These are phyloP conservation scores for Drosophila busckii DNA, from an alignment of 1,140 invertebrate species.

Conservation along the genomic window DNA sequence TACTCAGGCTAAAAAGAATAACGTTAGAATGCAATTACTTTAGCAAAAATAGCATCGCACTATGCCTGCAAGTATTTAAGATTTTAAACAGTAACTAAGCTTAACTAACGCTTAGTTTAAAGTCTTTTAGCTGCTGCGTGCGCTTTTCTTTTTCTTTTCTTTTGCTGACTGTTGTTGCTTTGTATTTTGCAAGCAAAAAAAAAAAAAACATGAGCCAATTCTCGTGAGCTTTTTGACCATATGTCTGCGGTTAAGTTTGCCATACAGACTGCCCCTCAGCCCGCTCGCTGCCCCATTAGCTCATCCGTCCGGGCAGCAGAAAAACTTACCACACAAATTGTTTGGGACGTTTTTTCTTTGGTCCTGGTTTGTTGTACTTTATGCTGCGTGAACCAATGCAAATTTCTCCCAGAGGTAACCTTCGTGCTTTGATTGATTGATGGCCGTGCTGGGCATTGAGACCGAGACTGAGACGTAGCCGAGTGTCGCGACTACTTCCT, in stretches of 20 bases:
- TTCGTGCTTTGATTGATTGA: slow-evolving; percentile 75
- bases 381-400: slow-evolving; percentile 67
- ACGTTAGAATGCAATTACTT: no score
- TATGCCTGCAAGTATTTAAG: no score
- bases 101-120: no score
- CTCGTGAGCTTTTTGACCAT: slow-evolving; percentile 67
- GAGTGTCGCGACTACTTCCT: slow-evolving; percentile 40
- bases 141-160: background rate
- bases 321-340: slow-evolving; percentile 50
- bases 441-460: slow-evolving; percentile 54
- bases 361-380: slow-evolving; percentile 6
- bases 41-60: no score
- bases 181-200: slow-evolving; percentile 39
- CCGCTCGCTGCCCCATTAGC: slow-evolving; percentile 21
- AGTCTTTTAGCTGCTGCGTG: background rate
- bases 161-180: background rate
- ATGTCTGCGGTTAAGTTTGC: slow-evolving; percentile 70
- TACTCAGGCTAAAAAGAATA: no score
- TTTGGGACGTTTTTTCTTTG: slow-evolving; percentile 45
- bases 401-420: slow-evolving; percentile 72
- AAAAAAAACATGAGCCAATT: slow-evolving; percentile 71
- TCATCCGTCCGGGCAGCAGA: slow-evolving; percentile 9
- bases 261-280: slow-evolving; percentile 33
- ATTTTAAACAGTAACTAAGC: no score
- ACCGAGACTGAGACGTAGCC: slow-evolving; percentile 3